Conservation (phyloP, 2,888 invertebrate genomes). For the Drosophila peninsularis region DNA sequence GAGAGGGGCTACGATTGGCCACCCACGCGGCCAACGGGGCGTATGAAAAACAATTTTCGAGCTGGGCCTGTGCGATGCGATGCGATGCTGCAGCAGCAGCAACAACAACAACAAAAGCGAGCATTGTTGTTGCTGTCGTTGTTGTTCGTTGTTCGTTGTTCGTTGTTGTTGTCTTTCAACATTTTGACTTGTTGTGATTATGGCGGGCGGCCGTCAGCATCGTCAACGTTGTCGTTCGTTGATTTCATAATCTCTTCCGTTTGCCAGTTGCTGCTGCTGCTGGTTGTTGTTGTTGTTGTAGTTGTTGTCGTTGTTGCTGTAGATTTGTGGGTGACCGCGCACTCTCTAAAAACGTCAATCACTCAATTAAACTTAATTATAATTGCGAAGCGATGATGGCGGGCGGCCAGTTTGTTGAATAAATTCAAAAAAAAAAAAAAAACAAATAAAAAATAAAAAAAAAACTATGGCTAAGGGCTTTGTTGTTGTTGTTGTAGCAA, state of each 20-base stretch:
- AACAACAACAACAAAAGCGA: slow-evolving; percentile 37
- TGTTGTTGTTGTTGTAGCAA: slow-evolving; percentile 18
- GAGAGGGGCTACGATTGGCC: slow-evolving; percentile 27
- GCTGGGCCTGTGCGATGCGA: slow-evolving; percentile 33
- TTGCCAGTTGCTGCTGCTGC: slow-evolving; percentile 43
- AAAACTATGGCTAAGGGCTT: slow-evolving; percentile 20
- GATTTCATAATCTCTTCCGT: slow-evolving; percentile 76
- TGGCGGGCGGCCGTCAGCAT: slow-evolving; percentile 52
- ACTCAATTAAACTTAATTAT: slow-evolving; percentile 84
- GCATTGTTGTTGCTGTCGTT: slow-evolving; percentile 45
- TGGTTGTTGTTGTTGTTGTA: slow-evolving; percentile 14
- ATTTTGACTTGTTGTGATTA: slow-evolving; percentile 75
- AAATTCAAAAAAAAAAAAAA: slow-evolving; percentile 39
- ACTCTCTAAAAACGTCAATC: slow-evolving; percentile 84
- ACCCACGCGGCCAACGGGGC: slow-evolving; percentile 71
- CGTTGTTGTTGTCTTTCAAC: slow-evolving; percentile 62
- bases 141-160: neutral
- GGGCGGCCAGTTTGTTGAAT: slow-evolving; percentile 67
- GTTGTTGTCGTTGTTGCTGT: slow-evolving; percentile 55
- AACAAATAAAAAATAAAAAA: slow-evolving; percentile 1
- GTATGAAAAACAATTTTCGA: slow-evolving; percentile 63
- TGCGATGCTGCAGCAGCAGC: slow-evolving; percentile 14
- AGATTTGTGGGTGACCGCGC: slow-evolving; percentile 78
- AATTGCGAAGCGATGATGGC: slow-evolving; percentile 82
- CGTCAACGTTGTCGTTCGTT: slow-evolving; percentile 58